Conservation (phyloP, 2,888 invertebrate species). For the Cheilosia vulpina region DNA sequence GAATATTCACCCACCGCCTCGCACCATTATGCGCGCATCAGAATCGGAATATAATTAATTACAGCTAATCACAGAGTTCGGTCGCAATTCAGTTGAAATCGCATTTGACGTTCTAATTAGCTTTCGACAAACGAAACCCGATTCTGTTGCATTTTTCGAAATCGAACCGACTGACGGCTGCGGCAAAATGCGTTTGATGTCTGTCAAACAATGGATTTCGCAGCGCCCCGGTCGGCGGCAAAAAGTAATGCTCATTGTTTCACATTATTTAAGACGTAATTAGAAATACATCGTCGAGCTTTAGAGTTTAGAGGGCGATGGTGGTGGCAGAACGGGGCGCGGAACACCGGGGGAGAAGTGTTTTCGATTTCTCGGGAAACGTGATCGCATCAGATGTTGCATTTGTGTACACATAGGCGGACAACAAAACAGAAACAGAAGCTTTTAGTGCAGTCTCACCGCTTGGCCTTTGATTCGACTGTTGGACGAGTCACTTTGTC, state of each 20-base stretch:
- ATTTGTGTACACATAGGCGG: neutral
- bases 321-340: neutral
- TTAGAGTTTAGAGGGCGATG: no score
- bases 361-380: slow-evolving; percentile 49
- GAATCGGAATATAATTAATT: slow-evolving; percentile 55
- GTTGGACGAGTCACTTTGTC: slow-evolving; percentile 20
- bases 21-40: neutral
- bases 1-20: neutral
- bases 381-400: slow-evolving; percentile 21
- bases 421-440: neutral
- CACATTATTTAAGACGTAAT: slow-evolving; percentile 62
- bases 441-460: no score
- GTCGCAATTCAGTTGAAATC: slow-evolving; percentile 48
- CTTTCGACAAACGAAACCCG: no score
- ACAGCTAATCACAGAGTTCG: slow-evolving; percentile 49
- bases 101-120: slow-evolving; percentile 53
- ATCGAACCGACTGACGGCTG: slow-evolving; percentile 20
- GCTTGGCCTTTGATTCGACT: slow-evolving; percentile 6
- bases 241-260: slow-evolving; percentile 63
- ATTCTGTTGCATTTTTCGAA: slow-evolving; percentile 13
- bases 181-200: slow-evolving; percentile 60
- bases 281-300: slow-evolving; percentile 33
- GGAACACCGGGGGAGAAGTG: neutral
- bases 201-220: slow-evolving; percentile 46
- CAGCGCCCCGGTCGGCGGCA: neutral